Conservation (phyloP, 2,888 invertebrate genomes). For the Pardosa pseudoannulata region DNA sequence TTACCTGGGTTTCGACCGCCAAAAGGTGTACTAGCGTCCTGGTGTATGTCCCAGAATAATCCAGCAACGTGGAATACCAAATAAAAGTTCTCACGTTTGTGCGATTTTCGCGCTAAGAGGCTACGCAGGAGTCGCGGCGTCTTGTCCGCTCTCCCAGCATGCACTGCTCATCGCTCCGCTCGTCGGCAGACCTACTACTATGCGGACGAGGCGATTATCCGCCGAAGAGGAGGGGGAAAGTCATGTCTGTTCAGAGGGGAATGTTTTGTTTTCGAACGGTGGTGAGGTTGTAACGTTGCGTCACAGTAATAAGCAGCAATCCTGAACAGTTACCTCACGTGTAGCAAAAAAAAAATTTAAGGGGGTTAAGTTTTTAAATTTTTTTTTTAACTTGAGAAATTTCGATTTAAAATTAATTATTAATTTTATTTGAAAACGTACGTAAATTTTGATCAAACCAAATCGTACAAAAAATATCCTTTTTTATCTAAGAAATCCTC, state of each 20-base stretch:
- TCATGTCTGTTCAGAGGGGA: not conserved
- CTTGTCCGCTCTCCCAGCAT: conserved; percentile 15
- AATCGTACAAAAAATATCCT: too few species aligned
- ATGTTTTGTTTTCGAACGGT: not conserved
- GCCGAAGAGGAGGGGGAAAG: not conserved
- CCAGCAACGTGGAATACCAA: not conserved
- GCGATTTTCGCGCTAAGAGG: not conserved
- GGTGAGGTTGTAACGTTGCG: not conserved
- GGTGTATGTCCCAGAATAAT: not conserved
- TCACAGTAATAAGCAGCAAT: not conserved
- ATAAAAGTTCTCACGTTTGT: not conserved
- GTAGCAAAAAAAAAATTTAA: not conserved
- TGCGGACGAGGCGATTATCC: not conserved
- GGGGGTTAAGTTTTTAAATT: too few species aligned
- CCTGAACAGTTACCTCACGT: not conserved
- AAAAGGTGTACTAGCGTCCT: not conserved
- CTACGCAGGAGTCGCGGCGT: conserved; percentile 12
- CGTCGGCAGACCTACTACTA: conserved; percentile 13
- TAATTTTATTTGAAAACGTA: too few species aligned
- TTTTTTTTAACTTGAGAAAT: too few species aligned
- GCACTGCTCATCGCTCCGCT: not conserved
- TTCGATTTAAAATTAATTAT: too few species aligned
- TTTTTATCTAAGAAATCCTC: too few species aligned
- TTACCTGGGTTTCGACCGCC: not conserved
- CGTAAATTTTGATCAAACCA: too few species aligned